Conservation (phyloP, 2,797 vertebrate genomes). For the Glyptemys insculpta region DNA sequence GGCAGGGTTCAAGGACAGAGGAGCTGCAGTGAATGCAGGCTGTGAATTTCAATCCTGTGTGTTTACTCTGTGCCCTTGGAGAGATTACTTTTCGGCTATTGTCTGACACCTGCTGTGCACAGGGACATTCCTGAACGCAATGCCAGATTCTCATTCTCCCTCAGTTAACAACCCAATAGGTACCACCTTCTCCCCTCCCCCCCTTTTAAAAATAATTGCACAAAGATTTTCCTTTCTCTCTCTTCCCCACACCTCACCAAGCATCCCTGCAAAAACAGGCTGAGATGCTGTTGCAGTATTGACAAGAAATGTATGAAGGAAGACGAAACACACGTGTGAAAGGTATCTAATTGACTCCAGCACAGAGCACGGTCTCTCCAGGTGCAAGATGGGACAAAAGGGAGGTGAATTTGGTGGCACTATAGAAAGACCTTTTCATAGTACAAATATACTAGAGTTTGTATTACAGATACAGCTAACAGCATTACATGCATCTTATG, state of each 20-base stretch:
- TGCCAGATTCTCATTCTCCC: not conserved
- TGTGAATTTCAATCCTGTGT: not conserved
- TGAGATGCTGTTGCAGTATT: not conserved
- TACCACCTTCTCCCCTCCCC: not conserved
- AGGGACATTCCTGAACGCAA: not conserved
- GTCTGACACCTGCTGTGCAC: not conserved
- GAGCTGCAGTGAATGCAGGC: not conserved
- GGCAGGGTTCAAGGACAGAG: not conserved
- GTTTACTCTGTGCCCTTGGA: not conserved
- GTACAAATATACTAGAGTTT: not conserved
- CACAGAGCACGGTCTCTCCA: not conserved
- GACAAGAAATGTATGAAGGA: not conserved
- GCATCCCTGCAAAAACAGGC: not conserved
- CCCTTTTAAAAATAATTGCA: not conserved
- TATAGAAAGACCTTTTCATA: not conserved
- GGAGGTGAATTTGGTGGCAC: not conserved
- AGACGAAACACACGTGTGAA: not conserved
- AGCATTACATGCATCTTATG: not conserved
- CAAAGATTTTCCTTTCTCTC: not conserved
- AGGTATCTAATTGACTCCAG: not conserved
- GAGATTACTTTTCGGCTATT: constrained; percentile 27
- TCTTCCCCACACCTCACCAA: not conserved
- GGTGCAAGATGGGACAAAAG: not conserved
- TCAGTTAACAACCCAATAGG: not conserved
- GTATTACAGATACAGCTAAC: not conserved